Percentiles rank a stretch among this genome's conserved stretches.
These are phyloP conservation scores for Microtus richardsoni DNA, from an alignment of 2,113 vertebrate genomes.

Conservation along the genomic window DNA sequence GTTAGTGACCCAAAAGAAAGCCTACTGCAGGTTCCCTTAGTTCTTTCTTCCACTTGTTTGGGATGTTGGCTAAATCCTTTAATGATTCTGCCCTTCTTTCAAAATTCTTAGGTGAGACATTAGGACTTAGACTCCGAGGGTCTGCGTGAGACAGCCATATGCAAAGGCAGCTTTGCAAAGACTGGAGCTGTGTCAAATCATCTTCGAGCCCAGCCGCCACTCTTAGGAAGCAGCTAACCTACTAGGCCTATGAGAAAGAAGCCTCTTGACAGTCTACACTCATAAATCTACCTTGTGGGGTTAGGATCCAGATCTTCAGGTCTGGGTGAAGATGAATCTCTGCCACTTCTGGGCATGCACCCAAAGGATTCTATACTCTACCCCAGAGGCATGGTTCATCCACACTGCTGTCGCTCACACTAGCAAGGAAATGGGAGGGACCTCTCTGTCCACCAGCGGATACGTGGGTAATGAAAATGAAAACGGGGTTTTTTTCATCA, in stretches of 20 bases:
- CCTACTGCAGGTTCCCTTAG: not conserved
- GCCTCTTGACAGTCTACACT: not conserved
- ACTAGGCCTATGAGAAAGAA: not conserved
- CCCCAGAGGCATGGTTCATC: not conserved
- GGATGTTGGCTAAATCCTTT: not conserved
- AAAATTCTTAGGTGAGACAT: not conserved
- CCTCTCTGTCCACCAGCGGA: not conserved
- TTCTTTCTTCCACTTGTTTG: not conserved
- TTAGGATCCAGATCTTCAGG: not conserved
- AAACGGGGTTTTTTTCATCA: too few relatives aligned
- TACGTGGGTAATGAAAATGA: not conserved
- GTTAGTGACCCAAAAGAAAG: not conserved
- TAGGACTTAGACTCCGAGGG: not conserved
- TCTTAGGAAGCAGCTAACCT: not conserved
- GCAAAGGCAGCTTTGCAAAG: not conserved
- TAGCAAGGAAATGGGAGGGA: too few relatives aligned
- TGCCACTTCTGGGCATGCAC: not conserved
- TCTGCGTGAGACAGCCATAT: not conserved
- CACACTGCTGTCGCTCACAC: not conserved
- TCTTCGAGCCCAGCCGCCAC: not conserved
- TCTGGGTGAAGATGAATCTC: not conserved
- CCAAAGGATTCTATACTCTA: not conserved
- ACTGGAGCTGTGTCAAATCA: not conserved
- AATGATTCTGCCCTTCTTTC: not conserved
- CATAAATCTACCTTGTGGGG: not conserved